Conservation (phyloP, 2,888 invertebrate genomes). For the Drosophila rellima region DNA sequence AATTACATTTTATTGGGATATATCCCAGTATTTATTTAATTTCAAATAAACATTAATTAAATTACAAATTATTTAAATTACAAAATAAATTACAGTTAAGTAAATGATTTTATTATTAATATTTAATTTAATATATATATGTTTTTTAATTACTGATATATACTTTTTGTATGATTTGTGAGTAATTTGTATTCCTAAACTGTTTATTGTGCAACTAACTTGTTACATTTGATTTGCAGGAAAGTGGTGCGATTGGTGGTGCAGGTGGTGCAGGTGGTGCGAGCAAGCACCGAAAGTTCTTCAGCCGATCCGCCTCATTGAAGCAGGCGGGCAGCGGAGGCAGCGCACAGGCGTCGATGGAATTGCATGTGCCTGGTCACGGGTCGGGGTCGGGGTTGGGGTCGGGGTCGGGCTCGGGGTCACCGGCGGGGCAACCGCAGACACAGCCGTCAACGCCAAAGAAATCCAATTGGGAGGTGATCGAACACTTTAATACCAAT, state of each 20-base stretch:
- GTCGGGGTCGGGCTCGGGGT: constrained; percentile 47
- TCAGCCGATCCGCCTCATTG: constrained; percentile 88
- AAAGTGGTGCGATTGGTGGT: constrained; percentile 2
- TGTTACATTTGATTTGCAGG: constrained; percentile 27
- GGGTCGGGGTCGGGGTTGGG: constrained; percentile 47
- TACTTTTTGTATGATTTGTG: no score
- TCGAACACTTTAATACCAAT: constrained; percentile 92
- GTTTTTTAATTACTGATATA: no score
- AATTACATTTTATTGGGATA: no score
- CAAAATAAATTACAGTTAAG: no score
- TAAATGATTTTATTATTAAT: no score
- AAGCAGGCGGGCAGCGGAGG: constrained; percentile 86
- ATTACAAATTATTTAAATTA: no score
- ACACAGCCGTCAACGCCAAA: constrained; percentile 89
- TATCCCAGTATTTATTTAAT: no score
- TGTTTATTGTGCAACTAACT: neutral
- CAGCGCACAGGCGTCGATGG: constrained; percentile 81
- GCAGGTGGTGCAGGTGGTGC: constrained; percentile 4
- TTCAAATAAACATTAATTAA: no score
- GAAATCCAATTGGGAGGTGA: constrained; percentile 96
- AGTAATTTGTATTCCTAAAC: no score
- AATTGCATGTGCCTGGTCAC: constrained; percentile 82
- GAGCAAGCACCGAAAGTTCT: constrained; percentile 83
- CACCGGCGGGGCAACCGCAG: constrained; percentile 77
- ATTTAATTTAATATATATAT: no score